Evolutionary conservation across 2,888 invertebrate genomes (phyloP), one percentile per base, ranked within the genome.

Genomic region (Cheilosia grossa): DNA sequence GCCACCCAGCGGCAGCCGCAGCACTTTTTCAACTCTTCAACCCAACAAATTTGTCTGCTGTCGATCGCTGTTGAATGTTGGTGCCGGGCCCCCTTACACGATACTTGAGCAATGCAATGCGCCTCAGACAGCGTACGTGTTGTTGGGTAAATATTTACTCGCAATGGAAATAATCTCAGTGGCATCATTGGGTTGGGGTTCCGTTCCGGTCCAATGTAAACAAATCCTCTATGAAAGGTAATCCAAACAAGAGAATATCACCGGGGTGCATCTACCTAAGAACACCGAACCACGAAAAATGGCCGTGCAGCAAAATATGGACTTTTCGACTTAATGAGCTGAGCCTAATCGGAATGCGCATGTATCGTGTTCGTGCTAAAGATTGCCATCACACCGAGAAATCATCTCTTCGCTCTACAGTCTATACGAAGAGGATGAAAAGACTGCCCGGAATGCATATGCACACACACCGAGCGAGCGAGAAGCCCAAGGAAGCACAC

Each of bases 281-380:
- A 27, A 27, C 6, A 6, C 27, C 7, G 17, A 30, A 13, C 70
- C 42, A 53, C 51, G 10, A 72, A 72, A 70, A 64, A 56, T 33
- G 19, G 53, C 33, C 24, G 64, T 59, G 51, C 56, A 72, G 44
- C 58, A 37, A 72, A 66, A 67, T 58, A 72, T 67, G 61, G 42
- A 67, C 27, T 74, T 75, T 81, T 79, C 47, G 63, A 83, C 64
- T 80, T 75, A 83, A 83, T 83, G 80, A 83, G 69, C 83, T 77
- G 75, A 56, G 72, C 77, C 81, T 85, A 85, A 85, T 85, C 81
- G 81, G 72, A 77, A 81, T 85, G 75, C 59, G 61, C 85, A 85
- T 85, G 85, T 81, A 82, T 81, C 66, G 72, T 42, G 67, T 81
- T 85, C 85, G 75, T 85, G 85, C 81, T 85, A 58, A 85, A 85